Conservation (phyloP, 2,888 invertebrate species). For the Ypsolopha scabrella region DNA sequence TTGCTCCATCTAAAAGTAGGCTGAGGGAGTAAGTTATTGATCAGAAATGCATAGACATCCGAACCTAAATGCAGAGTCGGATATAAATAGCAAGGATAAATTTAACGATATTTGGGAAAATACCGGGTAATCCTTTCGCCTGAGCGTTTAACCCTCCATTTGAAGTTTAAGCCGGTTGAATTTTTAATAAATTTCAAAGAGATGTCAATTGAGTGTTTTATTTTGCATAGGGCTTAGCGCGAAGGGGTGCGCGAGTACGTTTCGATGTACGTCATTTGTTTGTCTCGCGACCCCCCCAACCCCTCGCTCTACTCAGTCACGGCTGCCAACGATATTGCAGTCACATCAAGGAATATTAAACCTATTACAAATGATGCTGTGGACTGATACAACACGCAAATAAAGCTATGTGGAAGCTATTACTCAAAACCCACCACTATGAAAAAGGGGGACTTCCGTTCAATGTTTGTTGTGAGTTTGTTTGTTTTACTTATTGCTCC, state of each 20-base stretch:
- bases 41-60: too few species aligned
- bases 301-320: background rate
- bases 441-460: too few species aligned
- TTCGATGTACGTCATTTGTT: constrained; percentile 69
- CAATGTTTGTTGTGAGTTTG: too few species aligned
- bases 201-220: constrained; percentile 69
- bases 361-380: background rate
- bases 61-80: too few species aligned
- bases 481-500: too few species aligned
- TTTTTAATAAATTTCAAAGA: constrained; percentile 69
- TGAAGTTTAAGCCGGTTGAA: constrained; percentile 60
- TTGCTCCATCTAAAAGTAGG: too few species aligned
- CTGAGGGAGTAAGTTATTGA: too few species aligned
- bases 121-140: constrained; percentile 53
- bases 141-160: constrained; percentile 61
- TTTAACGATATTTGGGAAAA: constrained; percentile 22
- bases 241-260: constrained; percentile 62
- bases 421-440: too few species aligned
- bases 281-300: constrained; percentile 17
- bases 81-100: constrained; percentile 20
- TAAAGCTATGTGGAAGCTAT: too few species aligned
- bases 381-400: too few species aligned
- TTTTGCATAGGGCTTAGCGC: constrained; percentile 66
- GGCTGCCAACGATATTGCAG: background rate
- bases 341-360: background rate